These are phyloP conservation scores for Amphiprion ocellaris DNA, from an alignment of 2,113 vertebrate genomes.

Conservation along the genomic window DNA sequence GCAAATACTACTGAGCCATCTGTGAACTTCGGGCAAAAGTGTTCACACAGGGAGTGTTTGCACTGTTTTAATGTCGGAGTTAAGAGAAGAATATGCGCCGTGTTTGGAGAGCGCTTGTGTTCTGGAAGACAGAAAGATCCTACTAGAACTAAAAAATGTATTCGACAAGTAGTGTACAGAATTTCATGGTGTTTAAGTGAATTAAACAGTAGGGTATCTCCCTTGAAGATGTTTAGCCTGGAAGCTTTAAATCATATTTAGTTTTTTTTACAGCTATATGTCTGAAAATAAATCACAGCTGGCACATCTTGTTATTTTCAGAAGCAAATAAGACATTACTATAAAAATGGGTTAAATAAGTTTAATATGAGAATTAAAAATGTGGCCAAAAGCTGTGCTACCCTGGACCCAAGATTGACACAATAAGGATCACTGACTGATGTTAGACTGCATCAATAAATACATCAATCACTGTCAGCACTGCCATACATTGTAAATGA, in stretches of 20 bases:
- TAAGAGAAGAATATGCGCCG: conserved; percentile 13
- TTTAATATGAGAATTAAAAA: no score
- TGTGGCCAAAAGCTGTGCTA: no score
- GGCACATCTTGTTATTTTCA: no score
- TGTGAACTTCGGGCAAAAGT: conserved; percentile 59
- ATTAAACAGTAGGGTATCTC: neutral
- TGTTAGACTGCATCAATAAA: no score
- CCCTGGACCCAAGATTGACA: no score
- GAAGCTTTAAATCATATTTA: neutral
- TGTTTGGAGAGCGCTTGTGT: neutral
- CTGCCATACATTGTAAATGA: no score
- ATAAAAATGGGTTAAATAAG: no score
- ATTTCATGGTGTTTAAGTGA: neutral
- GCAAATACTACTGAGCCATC: conserved; percentile 63
- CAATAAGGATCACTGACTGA: no score
- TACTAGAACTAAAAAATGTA: neutral
- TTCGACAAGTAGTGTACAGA: no score
- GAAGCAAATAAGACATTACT: no score
- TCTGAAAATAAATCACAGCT: no score
- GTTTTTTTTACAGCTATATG: neutral
- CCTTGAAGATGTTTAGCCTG: neutral
- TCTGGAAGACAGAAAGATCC: neutral
- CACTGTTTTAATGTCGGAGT: conserved; percentile 25
- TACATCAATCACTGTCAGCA: no score
- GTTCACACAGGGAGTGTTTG: conserved; percentile 46